These are phyloP conservation scores for Nomada goodeniana DNA, from an alignment of 2,888 invertebrate genomes.

Conservation along the genomic window DNA sequence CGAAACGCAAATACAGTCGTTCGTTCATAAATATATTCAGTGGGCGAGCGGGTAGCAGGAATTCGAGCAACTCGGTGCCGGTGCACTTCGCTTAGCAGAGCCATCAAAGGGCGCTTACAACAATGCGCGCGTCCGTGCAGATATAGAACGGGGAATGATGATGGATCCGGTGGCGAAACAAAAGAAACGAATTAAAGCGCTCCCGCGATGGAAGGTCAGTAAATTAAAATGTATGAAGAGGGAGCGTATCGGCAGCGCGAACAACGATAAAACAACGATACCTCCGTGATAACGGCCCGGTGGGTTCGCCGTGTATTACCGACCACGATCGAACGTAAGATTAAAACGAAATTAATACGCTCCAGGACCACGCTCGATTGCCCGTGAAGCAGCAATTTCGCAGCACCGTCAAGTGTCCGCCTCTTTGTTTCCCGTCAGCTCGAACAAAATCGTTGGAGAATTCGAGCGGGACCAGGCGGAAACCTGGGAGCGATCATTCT, in stretches of 20 bases:
- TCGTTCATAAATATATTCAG: slow-evolving; percentile 16
- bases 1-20: slow-evolving; percentile 20
- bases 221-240: slow-evolving; percentile 67
- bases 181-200: slow-evolving; percentile 71
- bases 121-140: slow-evolving; percentile 54
- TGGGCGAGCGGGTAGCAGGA: slow-evolving; percentile 14
- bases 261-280: slow-evolving; percentile 53
- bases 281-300: slow-evolving; percentile 10
- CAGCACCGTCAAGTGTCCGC: too few species aligned
- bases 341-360: slow-evolving; percentile 44
- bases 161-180: slow-evolving; percentile 70
- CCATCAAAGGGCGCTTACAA: slow-evolving; percentile 57
- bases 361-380: slow-evolving; percentile 20
- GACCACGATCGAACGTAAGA: slow-evolving; percentile 30
- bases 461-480: background rate
- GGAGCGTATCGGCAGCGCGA: slow-evolving; percentile 46
- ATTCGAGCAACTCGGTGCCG: slow-evolving; percentile 64
- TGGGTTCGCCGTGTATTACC: slow-evolving; percentile 20
- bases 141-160: slow-evolving; percentile 57
- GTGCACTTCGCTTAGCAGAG: slow-evolving; percentile 61
- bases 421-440: background rate
- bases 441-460: slow-evolving; percentile 6
- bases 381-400: slow-evolving; percentile 8
- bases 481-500: background rate
- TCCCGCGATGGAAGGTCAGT: slow-evolving; percentile 58